Evolutionary conservation across 2,797 vertebrate species (phyloP), one percentile per base, ranked within the genome.

Genomic region (Neoniphon sammara): DNA sequence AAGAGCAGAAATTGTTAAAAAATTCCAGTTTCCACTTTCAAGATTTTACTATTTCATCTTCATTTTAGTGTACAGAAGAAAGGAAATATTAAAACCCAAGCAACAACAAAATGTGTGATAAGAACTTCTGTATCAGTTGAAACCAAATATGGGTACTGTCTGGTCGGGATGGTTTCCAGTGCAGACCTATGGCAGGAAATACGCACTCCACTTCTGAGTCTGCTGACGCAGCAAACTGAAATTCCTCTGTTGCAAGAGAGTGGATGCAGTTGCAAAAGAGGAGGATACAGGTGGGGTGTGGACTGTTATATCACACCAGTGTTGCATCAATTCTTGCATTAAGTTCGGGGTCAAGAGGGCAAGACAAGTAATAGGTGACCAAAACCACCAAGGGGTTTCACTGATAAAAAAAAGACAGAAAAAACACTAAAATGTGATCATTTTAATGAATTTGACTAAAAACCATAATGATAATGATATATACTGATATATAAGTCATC

Each of bases 221-320:
- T 92, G 94, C 93, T 93, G 93, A 94, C 80, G 59, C 75, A 71
- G 85, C 85, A 80, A 81, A 84, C 83, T 81, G 80, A 85, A 87
- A 87, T 84, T 87, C 80, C 78, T 84, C 79, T 92, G 82, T 93
- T 81, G 92, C 92, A 93, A 92, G 83, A 90, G 25, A 3, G 58
- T 87, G 54, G 49, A 68, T 78, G 72, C 42, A 47, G 80, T 93
- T 93, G 88, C 90, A 87, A 90, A 93, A 94, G 56, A 82, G 60
- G 54, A 86, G 77, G 77, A 78, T 60, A 64, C 57, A 47, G 71
- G 82, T 77, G 71, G 81, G 71, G 61, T 69, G 73, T 78, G 66
- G 58, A 60, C 69, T 73, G 12, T 81, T 73, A 53, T 75, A 42
- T 67, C 82, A 82, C 42, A 0, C 42, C 42, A 73, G 66, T 54